phyloP scores from a whole-genome alignment of 2,888 invertebrate species.

The Danaus chrysippus region DNA sequence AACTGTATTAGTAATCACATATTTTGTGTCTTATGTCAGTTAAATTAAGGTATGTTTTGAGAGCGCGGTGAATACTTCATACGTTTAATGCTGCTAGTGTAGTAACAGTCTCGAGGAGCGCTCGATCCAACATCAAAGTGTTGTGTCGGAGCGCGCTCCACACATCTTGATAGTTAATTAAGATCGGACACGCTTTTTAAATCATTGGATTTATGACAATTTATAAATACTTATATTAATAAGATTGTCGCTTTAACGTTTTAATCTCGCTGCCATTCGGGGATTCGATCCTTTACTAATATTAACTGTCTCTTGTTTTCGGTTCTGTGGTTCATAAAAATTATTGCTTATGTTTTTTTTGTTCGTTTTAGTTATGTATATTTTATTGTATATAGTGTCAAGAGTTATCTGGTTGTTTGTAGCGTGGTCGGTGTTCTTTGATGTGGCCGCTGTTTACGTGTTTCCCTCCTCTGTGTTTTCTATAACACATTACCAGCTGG shows the following conservation, averaged over 20 bases:
- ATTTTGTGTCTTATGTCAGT: slow-evolving; percentile 20
- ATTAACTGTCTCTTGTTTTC: no score
- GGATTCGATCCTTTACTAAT: no score
- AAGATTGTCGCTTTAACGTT: slow-evolving; percentile 1
- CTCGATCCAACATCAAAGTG: slow-evolving; percentile 73
- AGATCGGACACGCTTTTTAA: slow-evolving; percentile 30
- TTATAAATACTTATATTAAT: slow-evolving; percentile 12
- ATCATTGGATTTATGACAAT: slow-evolving; percentile 22
- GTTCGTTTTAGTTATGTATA: no score
- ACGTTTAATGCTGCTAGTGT: slow-evolving; percentile 49
- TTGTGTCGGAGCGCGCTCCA: slow-evolving; percentile 49
- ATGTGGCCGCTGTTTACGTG: slow-evolving; percentile 71
- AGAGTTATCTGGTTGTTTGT: slow-evolving; percentile 18
- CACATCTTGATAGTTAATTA: slow-evolving; percentile 57
- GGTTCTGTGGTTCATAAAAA: no score
- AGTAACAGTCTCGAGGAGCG: slow-evolving; percentile 73
- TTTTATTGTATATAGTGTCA: slow-evolving; percentile 26
- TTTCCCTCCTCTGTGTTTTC: slow-evolving; percentile 59
- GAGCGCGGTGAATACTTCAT: slow-evolving; percentile 27
- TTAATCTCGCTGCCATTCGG: background rate
- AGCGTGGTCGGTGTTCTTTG: slow-evolving; percentile 48
- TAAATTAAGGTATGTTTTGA: slow-evolving; percentile 22
- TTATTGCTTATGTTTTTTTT: no score
- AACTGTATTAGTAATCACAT: slow-evolving; percentile 8
- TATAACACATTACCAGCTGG: slow-evolving; percentile 43